These are phyloP conservation scores for Himalopsyche japonica DNA, from an alignment of 2,888 invertebrate species.

Conservation along the genomic window DNA sequence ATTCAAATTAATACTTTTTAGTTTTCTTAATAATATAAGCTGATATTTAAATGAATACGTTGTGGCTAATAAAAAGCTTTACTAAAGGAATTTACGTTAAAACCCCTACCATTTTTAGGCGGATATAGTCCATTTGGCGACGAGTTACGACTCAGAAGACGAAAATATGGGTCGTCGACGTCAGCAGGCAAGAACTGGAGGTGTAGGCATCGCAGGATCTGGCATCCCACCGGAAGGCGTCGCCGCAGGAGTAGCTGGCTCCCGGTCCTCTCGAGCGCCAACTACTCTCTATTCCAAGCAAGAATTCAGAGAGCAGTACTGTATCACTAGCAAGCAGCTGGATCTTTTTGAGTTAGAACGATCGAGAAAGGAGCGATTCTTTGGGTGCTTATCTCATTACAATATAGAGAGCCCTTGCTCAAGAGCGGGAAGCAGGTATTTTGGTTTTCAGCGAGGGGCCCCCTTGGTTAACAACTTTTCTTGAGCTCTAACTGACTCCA, in stretches of 20 bases:
- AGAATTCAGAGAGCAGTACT: conserved; percentile 92
- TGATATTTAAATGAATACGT: too few species aligned
- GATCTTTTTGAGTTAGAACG: conserved; percentile 74
- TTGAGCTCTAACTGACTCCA: not conserved
- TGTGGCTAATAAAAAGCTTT: too few species aligned
- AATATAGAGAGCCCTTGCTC: conserved; percentile 72
- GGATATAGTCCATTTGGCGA: conserved; percentile 70
- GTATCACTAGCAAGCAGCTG: conserved; percentile 88
- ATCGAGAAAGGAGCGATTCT: conserved; percentile 69
- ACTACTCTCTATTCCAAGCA: conserved; percentile 79
- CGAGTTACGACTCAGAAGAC: conserved; percentile 81
- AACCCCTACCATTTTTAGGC: conserved; percentile 54
- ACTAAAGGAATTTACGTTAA: not conserved
- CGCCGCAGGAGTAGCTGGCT: not conserved
- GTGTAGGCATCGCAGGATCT: conserved; percentile 40
- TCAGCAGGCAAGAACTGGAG: conserved; percentile 60
- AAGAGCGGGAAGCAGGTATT: conserved; percentile 60
- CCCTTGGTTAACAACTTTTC: not conserved
- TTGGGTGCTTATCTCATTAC: conserved; percentile 80
- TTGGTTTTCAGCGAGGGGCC: not conserved
- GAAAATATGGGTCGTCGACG: conserved; percentile 74
- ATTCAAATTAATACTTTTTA: too few species aligned
- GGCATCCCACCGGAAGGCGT: conserved; percentile 41
- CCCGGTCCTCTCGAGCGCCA: conserved; percentile 57
- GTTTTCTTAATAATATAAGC: too few species aligned